Evolutionary conservation across 1,140 invertebrate genomes (phyloP), one percentile per base, ranked within the genome.

Genomic region (Bombus superbus): DNA sequence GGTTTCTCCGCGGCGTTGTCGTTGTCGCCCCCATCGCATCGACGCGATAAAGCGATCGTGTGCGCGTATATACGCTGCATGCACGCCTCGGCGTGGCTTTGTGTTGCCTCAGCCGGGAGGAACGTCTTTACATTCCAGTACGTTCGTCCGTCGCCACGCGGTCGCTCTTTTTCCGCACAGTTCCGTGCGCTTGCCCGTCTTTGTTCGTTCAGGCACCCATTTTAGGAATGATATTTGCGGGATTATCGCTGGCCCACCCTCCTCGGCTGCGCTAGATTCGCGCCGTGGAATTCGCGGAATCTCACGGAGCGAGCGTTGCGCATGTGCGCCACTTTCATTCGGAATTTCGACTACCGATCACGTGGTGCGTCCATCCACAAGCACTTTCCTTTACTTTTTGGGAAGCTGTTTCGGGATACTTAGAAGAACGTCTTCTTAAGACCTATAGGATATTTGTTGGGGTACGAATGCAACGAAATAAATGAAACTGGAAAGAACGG

Each of bases 201-300:
- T 82, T 80, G 57, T 81, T 53, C 74, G 25, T 47, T 62, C 64
- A 35, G 15, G 76, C 44, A 71, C 59, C 91, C 90, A 92, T 92
- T 92, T 91, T 91, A 89, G 90, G 90, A 91, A 89, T 86, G 87
- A 92, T 89, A 90, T 91, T 92, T 87, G 91, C 91, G 77, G 90
- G 88, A 91, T 90, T 88, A 85, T 71, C 69, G 75, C 18, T 28
- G 71, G 75, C 74, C 74, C 73, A 79, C 28, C 83, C 69, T 57
- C 53, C 44, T 53, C 11, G 85, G 59, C 59, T 89, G 76, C 79
- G 59, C 80, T 80, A 86, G 53, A 78, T 88, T 57, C 83, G 64
- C 57, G 66, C 18, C 44, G 11, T 40, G 68, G 79, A 86, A 89
- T 89, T 80, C 88, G 13, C 44, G 87, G 88, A 89, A 89, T 89